phyloP scores from a whole-genome alignment of 2,888 invertebrate species.

The Cephus nigrinus region DNA sequence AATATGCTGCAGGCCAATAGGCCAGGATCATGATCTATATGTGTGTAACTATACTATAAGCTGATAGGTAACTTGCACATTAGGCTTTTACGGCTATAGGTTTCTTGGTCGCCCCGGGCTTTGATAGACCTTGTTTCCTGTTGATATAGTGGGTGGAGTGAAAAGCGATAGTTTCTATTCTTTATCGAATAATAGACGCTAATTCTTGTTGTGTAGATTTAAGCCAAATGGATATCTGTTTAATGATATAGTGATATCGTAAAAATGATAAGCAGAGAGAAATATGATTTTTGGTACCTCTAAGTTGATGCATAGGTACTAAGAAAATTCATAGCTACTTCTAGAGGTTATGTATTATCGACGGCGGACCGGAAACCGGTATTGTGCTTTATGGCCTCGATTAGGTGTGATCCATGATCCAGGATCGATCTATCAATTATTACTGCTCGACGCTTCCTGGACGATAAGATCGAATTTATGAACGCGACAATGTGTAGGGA shows the following conservation, averaged over 20 bases:
- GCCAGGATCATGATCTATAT: not conserved
- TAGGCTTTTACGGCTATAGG: not conserved
- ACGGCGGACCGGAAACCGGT: not conserved
- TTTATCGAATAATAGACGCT: not conserved
- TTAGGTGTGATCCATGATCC: not conserved
- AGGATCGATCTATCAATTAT: not conserved
- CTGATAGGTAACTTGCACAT: not conserved
- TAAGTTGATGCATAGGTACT: not conserved
- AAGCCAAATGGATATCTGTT: not conserved
- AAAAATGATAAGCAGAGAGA: not conserved
- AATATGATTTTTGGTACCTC: not conserved
- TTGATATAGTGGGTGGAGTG: not conserved
- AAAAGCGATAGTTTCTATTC: not conserved
- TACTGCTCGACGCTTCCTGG: not conserved
- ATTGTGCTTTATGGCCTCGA: not conserved
- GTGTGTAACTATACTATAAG: not conserved
- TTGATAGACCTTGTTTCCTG: not conserved
- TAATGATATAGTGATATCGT: not conserved
- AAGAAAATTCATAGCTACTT: not conserved
- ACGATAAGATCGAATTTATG: not conserved
- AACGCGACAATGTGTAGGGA: not conserved
- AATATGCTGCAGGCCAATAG: not conserved
- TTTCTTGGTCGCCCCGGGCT: not conserved
- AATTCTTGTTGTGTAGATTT: not conserved
- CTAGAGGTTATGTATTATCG: not conserved